These are phyloP conservation scores for Eulemur albifrons DNA, from an alignment of 2,797 vertebrate species.

Conservation along the genomic window DNA sequence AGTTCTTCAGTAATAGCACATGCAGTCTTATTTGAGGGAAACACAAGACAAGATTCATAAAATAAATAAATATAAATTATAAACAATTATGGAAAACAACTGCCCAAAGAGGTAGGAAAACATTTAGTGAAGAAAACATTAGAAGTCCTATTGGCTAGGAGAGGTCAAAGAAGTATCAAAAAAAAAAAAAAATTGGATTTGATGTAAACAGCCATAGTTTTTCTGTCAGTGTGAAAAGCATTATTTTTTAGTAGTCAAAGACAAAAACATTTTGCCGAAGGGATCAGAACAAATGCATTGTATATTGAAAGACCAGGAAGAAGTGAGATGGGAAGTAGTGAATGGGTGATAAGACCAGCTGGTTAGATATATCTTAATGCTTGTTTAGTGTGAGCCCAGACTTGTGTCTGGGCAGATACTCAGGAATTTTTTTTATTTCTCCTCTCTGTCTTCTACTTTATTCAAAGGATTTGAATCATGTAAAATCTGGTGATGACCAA, in stretches of 20 bases:
- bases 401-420: background rate
- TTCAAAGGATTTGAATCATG: background rate
- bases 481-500: background rate
- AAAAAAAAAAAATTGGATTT: background rate
- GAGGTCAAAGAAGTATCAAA: background rate
- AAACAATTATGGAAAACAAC: slow-evolving; percentile 1
- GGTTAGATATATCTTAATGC: background rate
- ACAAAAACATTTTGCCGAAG: background rate
- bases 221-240: background rate
- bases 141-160: background rate
- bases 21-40: background rate
- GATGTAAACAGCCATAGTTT: background rate
- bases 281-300: background rate
- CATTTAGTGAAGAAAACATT: background rate
- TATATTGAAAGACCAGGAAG: background rate
- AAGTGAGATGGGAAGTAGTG: background rate
- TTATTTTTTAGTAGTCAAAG: background rate
- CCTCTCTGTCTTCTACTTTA: background rate
- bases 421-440: background rate
- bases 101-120: background rate
- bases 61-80: background rate
- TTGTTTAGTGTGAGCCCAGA: background rate
- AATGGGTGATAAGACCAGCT: background rate
- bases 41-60: background rate
- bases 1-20: background rate